Evolutionary conservation across 2,113 vertebrate species (phyloP).

Genomic region (Chloropsis hardwickii): DNA sequence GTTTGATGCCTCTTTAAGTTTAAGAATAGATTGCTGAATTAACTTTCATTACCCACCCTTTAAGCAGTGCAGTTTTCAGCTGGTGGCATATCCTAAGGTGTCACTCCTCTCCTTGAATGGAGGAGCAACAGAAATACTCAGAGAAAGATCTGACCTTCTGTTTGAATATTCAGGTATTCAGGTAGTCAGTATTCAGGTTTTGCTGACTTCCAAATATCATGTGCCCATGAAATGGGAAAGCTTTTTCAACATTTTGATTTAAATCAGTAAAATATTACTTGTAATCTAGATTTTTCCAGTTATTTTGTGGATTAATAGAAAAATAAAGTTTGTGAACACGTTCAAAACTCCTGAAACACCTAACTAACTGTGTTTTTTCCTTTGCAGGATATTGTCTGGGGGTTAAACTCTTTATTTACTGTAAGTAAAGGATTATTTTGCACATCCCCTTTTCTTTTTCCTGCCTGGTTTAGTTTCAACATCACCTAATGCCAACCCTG

Average conservation of each 20-base stretch:
- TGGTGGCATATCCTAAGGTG: background rate
- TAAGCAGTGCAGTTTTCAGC: background rate
- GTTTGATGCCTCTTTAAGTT: background rate
- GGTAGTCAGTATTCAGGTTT: background rate
- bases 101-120: background rate
- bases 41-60: background rate
- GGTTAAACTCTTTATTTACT: constrained; percentile 97
- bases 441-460: background rate
- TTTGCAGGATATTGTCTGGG: constrained; percentile 96
- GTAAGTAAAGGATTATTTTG: constrained; percentile 79
- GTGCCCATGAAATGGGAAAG: background rate
- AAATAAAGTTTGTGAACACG: background rate
- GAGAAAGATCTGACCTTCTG: background rate
- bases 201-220: background rate
- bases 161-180: background rate
- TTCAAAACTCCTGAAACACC: background rate
- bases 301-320: background rate
- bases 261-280: background rate
- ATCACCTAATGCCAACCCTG: background rate
- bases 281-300: background rate
- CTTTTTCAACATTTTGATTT: background rate
- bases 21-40: background rate
- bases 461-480: background rate
- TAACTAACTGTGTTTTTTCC: constrained; percentile 16
- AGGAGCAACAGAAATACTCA: background rate